phyloP scores from a whole-genome alignment of 2,888 invertebrate genomes.

The Troides oblongomaculatus region DNA sequence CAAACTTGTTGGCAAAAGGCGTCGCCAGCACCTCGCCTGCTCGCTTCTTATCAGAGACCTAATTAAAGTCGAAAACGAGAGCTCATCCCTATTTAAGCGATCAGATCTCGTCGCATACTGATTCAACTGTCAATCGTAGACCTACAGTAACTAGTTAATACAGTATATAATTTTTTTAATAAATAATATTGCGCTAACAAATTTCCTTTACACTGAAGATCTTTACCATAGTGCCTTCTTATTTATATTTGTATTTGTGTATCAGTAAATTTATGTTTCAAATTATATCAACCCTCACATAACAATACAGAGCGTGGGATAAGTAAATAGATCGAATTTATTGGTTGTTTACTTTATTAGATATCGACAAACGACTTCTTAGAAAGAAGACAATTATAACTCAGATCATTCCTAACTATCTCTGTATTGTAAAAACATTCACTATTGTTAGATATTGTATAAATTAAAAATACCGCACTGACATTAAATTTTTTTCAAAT shows the following conservation, averaged over 20 bases:
- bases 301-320: slow-evolving; percentile 27
- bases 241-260: not conserved
- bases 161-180: too few relatives aligned
- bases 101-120: too few relatives aligned
- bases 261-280: not conserved
- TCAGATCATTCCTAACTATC: not conserved
- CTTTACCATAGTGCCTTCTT: not conserved
- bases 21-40: too few relatives aligned
- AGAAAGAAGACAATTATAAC: slow-evolving; percentile 9
- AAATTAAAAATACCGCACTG: too few relatives aligned
- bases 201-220: not conserved
- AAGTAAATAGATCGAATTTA: slow-evolving; percentile 14
- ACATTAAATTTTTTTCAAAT: too few relatives aligned
- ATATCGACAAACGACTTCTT: slow-evolving; percentile 23
- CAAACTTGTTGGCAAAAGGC: too few relatives aligned
- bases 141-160: too few relatives aligned
- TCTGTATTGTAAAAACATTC: not conserved
- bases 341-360: slow-evolving; percentile 8
- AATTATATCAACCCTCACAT: not conserved
- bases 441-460: not conserved
- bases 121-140: too few relatives aligned
- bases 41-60: too few relatives aligned
- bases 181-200: too few relatives aligned
- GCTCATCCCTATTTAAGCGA: too few relatives aligned
- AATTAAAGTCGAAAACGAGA: too few relatives aligned